Evolutionary conservation across 2,113 vertebrate species (phyloP).

Genomic region (Pelmatolapia mariae): DNA sequence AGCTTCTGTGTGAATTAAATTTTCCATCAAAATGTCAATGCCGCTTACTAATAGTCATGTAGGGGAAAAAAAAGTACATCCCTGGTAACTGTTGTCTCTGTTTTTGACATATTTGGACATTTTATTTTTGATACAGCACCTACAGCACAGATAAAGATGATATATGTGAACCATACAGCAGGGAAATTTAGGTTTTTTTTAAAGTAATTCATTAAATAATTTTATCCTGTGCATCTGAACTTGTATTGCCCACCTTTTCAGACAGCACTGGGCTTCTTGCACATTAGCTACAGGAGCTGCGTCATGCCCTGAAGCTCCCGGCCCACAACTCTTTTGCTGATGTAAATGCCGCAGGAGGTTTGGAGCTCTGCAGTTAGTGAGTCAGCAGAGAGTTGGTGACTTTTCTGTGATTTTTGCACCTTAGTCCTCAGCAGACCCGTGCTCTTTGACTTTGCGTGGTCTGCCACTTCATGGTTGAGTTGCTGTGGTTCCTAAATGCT

Average conservation of each 20-base stretch:
- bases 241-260: neutral
- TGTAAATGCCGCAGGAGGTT: neutral
- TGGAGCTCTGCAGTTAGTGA: neutral
- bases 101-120: neutral
- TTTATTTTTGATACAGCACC: neutral
- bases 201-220: neutral
- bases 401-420: neutral
- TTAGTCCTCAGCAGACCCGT: neutral
- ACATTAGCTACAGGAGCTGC: neutral
- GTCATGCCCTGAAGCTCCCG: neutral
- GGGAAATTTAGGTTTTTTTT: neutral
- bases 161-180: neutral
- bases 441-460: neutral
- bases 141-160: neutral
- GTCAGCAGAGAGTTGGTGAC: neutral
- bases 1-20: neutral
- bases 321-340: neutral
- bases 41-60: neutral
- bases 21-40: neutral
- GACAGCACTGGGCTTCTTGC: neutral
- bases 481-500: neutral
- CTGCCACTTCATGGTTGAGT: neutral
- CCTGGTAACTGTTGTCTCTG: neutral
- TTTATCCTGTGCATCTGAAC: neutral
- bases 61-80: accelerated